phyloP scores from a whole-genome alignment of 2,113 vertebrate genomes.

The Labeo rohita region DNA sequence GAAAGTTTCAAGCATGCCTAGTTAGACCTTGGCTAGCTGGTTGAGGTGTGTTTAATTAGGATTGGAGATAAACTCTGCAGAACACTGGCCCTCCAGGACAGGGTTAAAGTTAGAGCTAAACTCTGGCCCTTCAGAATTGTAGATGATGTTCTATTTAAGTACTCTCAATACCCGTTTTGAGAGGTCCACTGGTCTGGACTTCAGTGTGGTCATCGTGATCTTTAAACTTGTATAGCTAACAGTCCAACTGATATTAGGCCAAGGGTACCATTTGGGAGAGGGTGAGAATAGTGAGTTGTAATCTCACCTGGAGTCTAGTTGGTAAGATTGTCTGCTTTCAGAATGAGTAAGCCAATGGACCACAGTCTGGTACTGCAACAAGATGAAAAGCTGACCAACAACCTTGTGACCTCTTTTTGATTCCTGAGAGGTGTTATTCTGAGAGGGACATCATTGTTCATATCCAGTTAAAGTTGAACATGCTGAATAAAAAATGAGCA shows the following conservation, averaged over 20 bases:
- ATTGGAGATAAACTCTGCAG: too few species aligned
- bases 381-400: slow-evolving; percentile 70
- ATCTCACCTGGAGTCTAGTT: not conserved
- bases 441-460: not conserved
- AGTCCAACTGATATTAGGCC: not conserved
- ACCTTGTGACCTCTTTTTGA: slow-evolving; percentile 21
- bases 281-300: not conserved
- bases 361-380: slow-evolving; percentile 73
- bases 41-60: too few species aligned
- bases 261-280: not conserved
- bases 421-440: not conserved
- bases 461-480: not conserved
- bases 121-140: not conserved
- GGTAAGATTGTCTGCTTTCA: slow-evolving; percentile 66
- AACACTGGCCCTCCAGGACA: too few species aligned
- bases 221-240: not conserved
- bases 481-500: not conserved
- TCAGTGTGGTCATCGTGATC: not conserved
- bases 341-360: slow-evolving; percentile 71
- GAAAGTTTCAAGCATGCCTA: too few species aligned
- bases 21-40: too few species aligned
- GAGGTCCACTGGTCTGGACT: not conserved
- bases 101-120: not conserved
- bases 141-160: not conserved
- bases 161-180: not conserved